Base-by-base conservation (phyloP, 2,113 vertebrate genomes). In the Lampris megalopsis region DNA sequence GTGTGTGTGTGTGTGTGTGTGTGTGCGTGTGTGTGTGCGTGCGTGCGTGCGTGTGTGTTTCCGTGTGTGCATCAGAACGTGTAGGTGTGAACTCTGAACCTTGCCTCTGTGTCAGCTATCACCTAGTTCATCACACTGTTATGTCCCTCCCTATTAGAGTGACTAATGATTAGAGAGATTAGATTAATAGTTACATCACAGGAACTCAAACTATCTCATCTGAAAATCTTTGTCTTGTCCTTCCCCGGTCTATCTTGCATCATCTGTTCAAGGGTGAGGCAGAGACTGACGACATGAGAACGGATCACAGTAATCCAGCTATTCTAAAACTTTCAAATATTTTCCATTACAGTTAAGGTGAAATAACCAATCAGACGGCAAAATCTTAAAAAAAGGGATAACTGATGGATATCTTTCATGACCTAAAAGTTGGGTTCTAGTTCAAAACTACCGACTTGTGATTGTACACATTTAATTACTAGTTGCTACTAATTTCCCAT, bases 131-230 rank as follows among this genome's bases (percentile, higher is more conserved):
- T 92, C 86, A 38, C 50, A 41, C 63, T 47, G 56, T 24, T 2
- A 37, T 10, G 71, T 82, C 71, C 67, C 80, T 86, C 70, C 77
- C 79, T 72, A 90, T 90, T 89, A 89, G 87, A 41, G 1, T 8
- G 74, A 63, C 73, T 80, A 36, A 0, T 75, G 86, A 90, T 91
- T 82, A 82, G 71, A 77, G 24, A 81, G 89, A 91, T 91, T 77
- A 91, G 89, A 90, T 89, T 86, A 87, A 89, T 88, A 82, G 86
- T 86, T 88, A 61, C 81, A 78, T 84, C 87, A 82, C 67, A 66
- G 76, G 73, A 54, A 53, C 67, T 77, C 58, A 0, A 67, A 3
- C n/a, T 87, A 90, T 91, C 91, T 73, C 66, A 81, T 35, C 67
- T 37, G 5, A 58, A 41, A 52, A 90, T 92, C 90, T 84, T 13